Evolutionary conservation across 2,113 vertebrate genomes (phyloP), one percentile per base, ranked within the genome.

Genomic region (Castor canadensis): DNA sequence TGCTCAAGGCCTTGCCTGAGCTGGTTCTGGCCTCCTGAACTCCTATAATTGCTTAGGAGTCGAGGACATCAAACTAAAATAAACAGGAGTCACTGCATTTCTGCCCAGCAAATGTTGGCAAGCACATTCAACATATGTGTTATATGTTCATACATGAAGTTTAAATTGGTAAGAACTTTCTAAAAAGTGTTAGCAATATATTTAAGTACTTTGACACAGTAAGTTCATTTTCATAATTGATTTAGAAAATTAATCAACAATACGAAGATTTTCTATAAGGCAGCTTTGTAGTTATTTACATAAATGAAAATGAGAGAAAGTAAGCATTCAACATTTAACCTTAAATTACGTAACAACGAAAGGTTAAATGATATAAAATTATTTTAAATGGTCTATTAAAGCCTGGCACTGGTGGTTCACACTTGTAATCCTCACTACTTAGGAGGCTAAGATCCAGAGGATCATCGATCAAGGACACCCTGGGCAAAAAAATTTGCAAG

Each of bases 281-380:
- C n/a, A n/a, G n/a, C n/a, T n/a, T n/a, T n/a, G n/a, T n/a, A n/a
- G 38, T 86, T 60, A 75, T 47, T 84, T 60, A 89, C 58, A 83
- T 66, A 60, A 16, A n/a, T 17, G 28, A 90, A 45, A 81, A 92
- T 83, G 64, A 30, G 54, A 83, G 76, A 20, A 93, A 38, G 6
- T 28, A 35, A 91, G 40, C 26, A n/a, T 5, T 26, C 1, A 43
- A 24, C 1, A 9, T 60, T 54, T 49, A 5, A 11, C 45, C 17
- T 85, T 87, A 54, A 58, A 45, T 64, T 30, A 77, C 12, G 35
- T 69, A 43, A 69, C 15, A 52, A 54, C 11, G 32, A 20, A 82
- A 91, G 52, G 22, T 66, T 62, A 87, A 91, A 35, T 80, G 52
- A 72, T 38, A 60, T 4, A 40, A 94, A 87, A 28, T 54, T n/a